Evolutionary conservation across 2,113 vertebrate species (phyloP), one percentile per base, ranked within the genome.

Genomic region (Electrona antarctica): DNA sequence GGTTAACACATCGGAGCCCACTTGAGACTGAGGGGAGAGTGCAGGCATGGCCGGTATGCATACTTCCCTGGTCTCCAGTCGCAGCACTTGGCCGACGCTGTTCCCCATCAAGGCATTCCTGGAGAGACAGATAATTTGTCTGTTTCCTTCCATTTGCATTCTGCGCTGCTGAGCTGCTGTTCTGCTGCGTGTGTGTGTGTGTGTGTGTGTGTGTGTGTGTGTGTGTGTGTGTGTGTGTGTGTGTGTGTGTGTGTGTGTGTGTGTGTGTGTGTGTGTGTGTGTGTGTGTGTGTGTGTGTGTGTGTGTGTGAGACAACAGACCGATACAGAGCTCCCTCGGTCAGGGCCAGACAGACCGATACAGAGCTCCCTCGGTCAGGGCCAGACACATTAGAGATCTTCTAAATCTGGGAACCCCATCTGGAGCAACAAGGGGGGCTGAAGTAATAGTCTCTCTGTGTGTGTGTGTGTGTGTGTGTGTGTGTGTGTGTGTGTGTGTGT

Each of bases 91-190:
- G 85, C 88, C 63, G 59, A 66, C 68, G 50, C 69, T 78, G n/a
- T 68, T 66, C 60, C 79, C 71, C 85, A 83, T 86, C 79, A 86
- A 89, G 58, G 79, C 83, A 86, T 90, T 90, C 85, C 86, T 71
- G 75, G 60, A 69, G 74, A 88, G 76, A 84, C 77, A 76, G 77
- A 88, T 75, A 71, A 83, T 84, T 85, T 65, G 69, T 89, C 80
- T 86, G 85, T 79, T 87, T 91, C 88, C 82, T 91, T 85, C 79
- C 78, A 88, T 89, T 90, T 87, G 80, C 80, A 67, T 80, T 79
- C 72, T 67, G 62, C 60, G 51, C 64, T 2, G 41, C 54, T 7
- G 15, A 33, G 13, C 56, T 49, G 51, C 49, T 8, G 56, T 60
- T 15, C 15, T 51, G 13, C 14, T 49, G 14, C 50, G 46, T 64